phyloP scores from a whole-genome alignment of 37 sponge, comb jelly and placozoan species.

The Halisarca cf. caerulea region DNA sequence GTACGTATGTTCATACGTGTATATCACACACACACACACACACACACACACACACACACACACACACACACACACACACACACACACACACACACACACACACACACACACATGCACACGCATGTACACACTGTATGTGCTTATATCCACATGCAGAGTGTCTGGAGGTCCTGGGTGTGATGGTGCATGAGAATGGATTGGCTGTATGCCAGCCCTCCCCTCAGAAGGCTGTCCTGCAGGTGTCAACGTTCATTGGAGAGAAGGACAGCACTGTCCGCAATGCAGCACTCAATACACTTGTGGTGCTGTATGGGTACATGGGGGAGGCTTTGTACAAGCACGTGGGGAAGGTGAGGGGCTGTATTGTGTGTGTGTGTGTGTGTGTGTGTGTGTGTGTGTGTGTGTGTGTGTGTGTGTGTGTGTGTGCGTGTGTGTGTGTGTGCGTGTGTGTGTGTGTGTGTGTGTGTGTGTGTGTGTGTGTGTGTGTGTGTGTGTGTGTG shows the following conservation, averaged over 20 bases:
- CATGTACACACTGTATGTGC: too few species aligned
- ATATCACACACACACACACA: too few species aligned
- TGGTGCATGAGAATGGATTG: conserved; percentile 83
- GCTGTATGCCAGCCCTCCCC: conserved; percentile 84
- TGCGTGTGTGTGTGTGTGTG: too few species aligned
- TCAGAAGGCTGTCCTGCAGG: conserved; percentile 75
- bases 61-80: neutral
- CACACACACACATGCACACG: neutral
- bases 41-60: conserved; percentile 1
- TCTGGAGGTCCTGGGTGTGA: conserved; percentile 80
- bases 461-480: too few species aligned
- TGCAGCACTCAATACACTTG: conserved; percentile 92
- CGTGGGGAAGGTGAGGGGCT: conserved; percentile 50
- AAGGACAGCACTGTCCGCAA: conserved; percentile 83
- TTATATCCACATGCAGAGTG: conserved; percentile 57
- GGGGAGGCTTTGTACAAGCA: conserved; percentile 86
- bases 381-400: too few species aligned
- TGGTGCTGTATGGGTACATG: conserved; percentile 75
- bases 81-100: conserved; percentile 5
- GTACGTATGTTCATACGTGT: too few species aligned
- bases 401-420: too few species aligned
- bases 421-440: too few species aligned
- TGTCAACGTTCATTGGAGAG: conserved; percentile 82
- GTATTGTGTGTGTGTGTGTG: neutral
- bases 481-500: too few species aligned